Evolutionary conservation across 2,113 vertebrate genomes (phyloP).

Genomic region (Reinhardtius hippoglossoides): DNA sequence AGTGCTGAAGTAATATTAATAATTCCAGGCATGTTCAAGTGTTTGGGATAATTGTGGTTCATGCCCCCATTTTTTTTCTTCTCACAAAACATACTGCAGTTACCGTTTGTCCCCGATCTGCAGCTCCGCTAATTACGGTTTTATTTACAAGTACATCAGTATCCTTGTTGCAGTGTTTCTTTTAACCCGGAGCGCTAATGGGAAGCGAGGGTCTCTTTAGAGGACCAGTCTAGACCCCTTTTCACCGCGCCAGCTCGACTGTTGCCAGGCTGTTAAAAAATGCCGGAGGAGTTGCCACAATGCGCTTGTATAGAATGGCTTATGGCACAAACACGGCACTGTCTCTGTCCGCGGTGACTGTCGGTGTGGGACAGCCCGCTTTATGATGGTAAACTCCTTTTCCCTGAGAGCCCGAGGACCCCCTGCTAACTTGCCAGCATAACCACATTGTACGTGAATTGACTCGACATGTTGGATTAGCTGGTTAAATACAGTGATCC

Average conservation of each 20-base stretch:
- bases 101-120: conserved; percentile 33
- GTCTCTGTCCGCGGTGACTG: conserved; percentile 62
- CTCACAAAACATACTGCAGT: conserved; percentile 22
- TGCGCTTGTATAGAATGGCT: conserved; percentile 71
- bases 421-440: conserved; percentile 67
- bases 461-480: conserved; percentile 81
- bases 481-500: conserved; percentile 73
- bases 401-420: conserved; percentile 70
- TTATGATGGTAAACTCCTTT: conserved; percentile 81
- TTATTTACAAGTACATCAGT: conserved; percentile 53
- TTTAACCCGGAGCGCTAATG: conserved; percentile 58
- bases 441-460: conserved; percentile 76
- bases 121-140: conserved; percentile 53
- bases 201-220: conserved; percentile 61
- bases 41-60: conserved; percentile 29
- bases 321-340: conserved; percentile 72
- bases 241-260: conserved; percentile 49
- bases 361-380: conserved; percentile 70
- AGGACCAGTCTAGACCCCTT: conserved; percentile 68
- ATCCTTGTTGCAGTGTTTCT: conserved; percentile 56
- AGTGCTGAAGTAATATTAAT: conserved; percentile 25
- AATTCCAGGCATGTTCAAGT: background rate
- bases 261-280: conserved; percentile 73
- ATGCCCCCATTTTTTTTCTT: background rate
- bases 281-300: conserved; percentile 69